phyloP scores from a whole-genome alignment of 1,140 invertebrate genomes.

The Nylanderia fulva region DNA sequence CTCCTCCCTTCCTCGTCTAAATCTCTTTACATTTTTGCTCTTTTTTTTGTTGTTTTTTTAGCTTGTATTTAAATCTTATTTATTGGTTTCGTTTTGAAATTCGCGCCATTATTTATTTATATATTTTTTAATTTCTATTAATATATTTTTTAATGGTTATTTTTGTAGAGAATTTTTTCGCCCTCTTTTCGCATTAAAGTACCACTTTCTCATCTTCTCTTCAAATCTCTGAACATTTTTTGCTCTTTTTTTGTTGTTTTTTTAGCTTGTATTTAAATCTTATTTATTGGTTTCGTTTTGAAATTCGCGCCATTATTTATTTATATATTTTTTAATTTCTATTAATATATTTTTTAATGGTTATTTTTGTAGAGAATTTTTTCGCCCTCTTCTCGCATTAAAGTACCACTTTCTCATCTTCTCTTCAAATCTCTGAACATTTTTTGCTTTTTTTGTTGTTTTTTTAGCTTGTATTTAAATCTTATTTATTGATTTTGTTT shows the following conservation, averaged over 20 bases:
- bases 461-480: background rate
- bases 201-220: slow-evolving; percentile 41
- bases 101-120: too few relatives aligned
- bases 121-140: too few relatives aligned
- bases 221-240: background rate
- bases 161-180: too few relatives aligned
- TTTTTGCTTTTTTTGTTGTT: background rate
- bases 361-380: too few relatives aligned
- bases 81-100: too few relatives aligned
- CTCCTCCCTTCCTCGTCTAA: slow-evolving; percentile 23
- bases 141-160: too few relatives aligned
- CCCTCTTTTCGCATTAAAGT: too few relatives aligned
- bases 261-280: background rate
- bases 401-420: slow-evolving; percentile 41
- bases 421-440: background rate
- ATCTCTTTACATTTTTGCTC: background rate
- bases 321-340: too few relatives aligned
- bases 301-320: too few relatives aligned
- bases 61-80: background rate
- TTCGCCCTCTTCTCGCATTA: too few relatives aligned
- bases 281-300: background rate
- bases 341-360: too few relatives aligned
- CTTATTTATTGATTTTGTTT: background rate
- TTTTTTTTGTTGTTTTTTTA: background rate
- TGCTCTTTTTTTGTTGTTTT: background rate